phyloP scores from a whole-genome alignment of 2,888 invertebrate species.

The Physocephala rufipes region DNA sequence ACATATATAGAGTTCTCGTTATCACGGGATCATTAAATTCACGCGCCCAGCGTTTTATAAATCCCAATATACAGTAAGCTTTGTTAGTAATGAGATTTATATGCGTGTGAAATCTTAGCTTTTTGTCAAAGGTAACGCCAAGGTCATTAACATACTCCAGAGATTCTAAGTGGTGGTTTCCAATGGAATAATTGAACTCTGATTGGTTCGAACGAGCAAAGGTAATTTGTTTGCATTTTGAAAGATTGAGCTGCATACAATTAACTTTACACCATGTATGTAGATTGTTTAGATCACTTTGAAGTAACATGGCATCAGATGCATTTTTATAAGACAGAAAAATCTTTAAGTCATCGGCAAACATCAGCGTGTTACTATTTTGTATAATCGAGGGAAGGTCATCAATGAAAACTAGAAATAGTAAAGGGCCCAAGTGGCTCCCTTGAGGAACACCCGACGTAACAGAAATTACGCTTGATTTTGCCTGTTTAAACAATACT shows the following conservation, averaged over 20 bases:
- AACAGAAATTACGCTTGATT: neutral
- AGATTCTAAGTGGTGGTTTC: neutral
- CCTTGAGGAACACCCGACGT: no score
- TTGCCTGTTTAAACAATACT: neutral
- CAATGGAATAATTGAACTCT: conserved; percentile 1
- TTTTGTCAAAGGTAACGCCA: neutral
- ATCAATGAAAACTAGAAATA: no score
- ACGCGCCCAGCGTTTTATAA: neutral
- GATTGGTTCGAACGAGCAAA: neutral
- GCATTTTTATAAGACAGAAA: no score
- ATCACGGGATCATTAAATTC: neutral
- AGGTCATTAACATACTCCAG: neutral
- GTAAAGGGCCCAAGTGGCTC: no score
- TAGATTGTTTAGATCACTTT: neutral
- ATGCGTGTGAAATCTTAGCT: neutral
- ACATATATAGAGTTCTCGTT: neutral
- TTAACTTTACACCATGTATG: neutral
- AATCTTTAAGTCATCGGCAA: no score
- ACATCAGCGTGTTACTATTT: no score
- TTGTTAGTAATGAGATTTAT: neutral
- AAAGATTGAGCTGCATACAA: neutral
- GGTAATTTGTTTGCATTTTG: neutral
- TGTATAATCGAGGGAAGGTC: no score
- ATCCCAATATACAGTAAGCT: neutral
- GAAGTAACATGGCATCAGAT: no score